phyloP scores from a whole-genome alignment of 2,888 invertebrate species.

The Phyllotreta cruciferae region DNA sequence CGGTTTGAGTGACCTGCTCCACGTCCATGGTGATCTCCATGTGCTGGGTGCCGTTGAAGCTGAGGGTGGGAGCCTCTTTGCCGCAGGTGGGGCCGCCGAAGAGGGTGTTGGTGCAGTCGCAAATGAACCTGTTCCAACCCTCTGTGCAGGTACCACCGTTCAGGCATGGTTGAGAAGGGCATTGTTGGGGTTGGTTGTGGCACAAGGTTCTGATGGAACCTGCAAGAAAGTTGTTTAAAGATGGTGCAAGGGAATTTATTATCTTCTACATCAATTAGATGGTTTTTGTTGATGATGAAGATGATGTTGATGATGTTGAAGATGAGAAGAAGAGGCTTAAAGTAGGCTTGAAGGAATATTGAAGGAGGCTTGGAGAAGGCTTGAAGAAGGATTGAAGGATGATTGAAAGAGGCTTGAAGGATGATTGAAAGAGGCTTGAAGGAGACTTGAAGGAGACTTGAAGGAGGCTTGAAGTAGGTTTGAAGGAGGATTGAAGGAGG shows the following conservation, averaged over 20 bases:
- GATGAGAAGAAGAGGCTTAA: too few relatives aligned
- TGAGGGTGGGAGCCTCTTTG: slow-evolving; percentile 84
- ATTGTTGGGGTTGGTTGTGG: slow-evolving; percentile 81
- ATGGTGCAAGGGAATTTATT: neutral
- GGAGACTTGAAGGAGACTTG: too few relatives aligned
- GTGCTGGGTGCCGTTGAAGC: slow-evolving; percentile 89
- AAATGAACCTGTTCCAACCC: slow-evolving; percentile 94
- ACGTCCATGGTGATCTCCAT: slow-evolving; percentile 63
- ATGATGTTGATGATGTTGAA: too few relatives aligned
- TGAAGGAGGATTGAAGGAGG: too few relatives aligned
- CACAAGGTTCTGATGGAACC: slow-evolving; percentile 90
- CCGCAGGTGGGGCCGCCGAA: slow-evolving; percentile 93
- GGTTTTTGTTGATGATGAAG: too few relatives aligned
- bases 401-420: too few relatives aligned
- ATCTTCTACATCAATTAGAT: neutral
- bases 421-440: too few relatives aligned
- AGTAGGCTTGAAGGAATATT: too few relatives aligned
- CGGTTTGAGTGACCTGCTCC: slow-evolving; percentile 74
- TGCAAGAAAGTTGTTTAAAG: slow-evolving; percentile 54
- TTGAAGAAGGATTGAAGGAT: too few relatives aligned
- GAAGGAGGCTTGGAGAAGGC: too few relatives aligned
- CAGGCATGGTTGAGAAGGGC: slow-evolving; percentile 86
- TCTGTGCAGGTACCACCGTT: slow-evolving; percentile 88
- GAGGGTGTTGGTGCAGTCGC: slow-evolving; percentile 89
- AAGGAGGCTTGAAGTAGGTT: too few relatives aligned